phyloP scores from a whole-genome alignment of 2,113 vertebrate genomes.

The Hyla sarda region DNA sequence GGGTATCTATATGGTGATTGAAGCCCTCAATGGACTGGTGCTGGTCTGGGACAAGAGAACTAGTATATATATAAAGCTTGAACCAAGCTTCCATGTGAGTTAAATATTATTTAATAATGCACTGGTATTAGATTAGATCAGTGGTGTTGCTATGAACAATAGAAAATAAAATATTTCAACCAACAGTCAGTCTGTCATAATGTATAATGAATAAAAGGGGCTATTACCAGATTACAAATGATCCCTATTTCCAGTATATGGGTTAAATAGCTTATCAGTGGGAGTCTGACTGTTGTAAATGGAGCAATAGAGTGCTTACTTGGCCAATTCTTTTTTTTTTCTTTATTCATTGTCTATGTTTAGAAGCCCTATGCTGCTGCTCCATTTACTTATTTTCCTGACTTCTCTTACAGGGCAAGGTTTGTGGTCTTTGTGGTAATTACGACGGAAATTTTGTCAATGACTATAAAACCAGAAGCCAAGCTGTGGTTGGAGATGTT shows the following conservation, averaged over 20 bases:
- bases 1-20: slow-evolving; percentile 84
- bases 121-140: neutral
- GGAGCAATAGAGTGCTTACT: too few relatives aligned
- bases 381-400: too few relatives aligned
- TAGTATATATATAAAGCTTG: slow-evolving; percentile 83
- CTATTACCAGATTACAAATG: too few relatives aligned
- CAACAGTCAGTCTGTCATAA: too few relatives aligned
- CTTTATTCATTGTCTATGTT: too few relatives aligned
- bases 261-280: too few relatives aligned
- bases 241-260: too few relatives aligned
- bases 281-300: too few relatives aligned
- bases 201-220: too few relatives aligned
- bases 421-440: slow-evolving; percentile 82
- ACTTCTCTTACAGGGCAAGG: slow-evolving; percentile 68
- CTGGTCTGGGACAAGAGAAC: slow-evolving; percentile 88
- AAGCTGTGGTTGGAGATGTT: slow-evolving; percentile 71
- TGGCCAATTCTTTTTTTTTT: too few relatives aligned
- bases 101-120: neutral
- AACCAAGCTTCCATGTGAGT: slow-evolving; percentile 78
- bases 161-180: too few relatives aligned
- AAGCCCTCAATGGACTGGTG: slow-evolving; percentile 76
- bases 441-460: slow-evolving; percentile 75
- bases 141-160: neutral
- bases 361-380: too few relatives aligned
- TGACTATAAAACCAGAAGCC: slow-evolving; percentile 79